These are phyloP conservation scores for Tenthredo notha DNA, from an alignment of 2,888 invertebrate genomes.

Conservation along the genomic window DNA sequence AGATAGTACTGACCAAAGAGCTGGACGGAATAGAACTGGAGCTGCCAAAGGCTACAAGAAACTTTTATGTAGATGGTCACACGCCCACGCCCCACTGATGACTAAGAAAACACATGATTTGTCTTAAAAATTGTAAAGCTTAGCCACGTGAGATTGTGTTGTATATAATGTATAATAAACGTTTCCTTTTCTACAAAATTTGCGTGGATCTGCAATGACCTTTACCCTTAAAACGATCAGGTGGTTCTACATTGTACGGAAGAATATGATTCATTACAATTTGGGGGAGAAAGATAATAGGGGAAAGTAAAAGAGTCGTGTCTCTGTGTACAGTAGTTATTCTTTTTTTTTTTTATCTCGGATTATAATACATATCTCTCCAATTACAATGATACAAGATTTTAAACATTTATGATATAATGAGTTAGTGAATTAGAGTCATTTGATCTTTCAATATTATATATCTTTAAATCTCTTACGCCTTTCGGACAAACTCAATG, in stretches of 20 bases:
- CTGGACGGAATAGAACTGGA: constrained; percentile 91
- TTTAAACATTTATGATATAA: constrained; percentile 76
- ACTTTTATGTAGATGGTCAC: constrained; percentile 99
- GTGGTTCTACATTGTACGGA: not conserved
- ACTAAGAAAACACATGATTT: constrained; percentile 63
- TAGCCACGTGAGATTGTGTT: not conserved
- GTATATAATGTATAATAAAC: constrained; percentile 49
- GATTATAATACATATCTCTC: constrained; percentile 72
- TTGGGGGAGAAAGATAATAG: not conserved
- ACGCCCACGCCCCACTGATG: constrained; percentile 94
- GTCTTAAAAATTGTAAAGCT: not conserved
- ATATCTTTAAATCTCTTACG: constrained; percentile 24
- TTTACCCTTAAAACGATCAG: not conserved
- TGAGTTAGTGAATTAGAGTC: constrained; percentile 71
- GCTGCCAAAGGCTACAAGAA: constrained; percentile 93
- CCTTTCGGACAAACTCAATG: constrained; percentile 1
- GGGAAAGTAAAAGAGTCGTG: not conserved
- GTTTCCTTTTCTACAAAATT: not conserved
- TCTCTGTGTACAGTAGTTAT: constrained; percentile 46
- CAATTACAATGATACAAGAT: constrained; percentile 76
- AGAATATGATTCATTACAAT: not conserved
- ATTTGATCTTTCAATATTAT: constrained; percentile 56
- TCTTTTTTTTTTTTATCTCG: constrained; percentile 58
- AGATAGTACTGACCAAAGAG: constrained; percentile 93
- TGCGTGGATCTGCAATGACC: not conserved